phyloP scores from a whole-genome alignment of 2,888 invertebrate species.

The Sphaerophoria rueppellii region DNA sequence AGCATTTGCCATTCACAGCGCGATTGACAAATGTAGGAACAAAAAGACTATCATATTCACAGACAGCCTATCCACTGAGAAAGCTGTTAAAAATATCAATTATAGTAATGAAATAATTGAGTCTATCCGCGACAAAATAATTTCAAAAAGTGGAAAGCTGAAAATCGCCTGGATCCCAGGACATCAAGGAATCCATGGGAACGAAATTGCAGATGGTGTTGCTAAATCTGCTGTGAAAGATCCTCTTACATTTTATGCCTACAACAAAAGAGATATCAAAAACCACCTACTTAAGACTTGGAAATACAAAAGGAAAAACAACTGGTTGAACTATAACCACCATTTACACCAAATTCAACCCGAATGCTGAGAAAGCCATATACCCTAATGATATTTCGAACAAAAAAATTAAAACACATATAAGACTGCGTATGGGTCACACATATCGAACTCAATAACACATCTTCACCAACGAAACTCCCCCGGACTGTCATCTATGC shows the following conservation, averaged over 20 bases:
- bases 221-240: slow-evolving; percentile 35
- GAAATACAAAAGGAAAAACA: slow-evolving; percentile 29
- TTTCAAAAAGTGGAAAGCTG: background rate
- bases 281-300: slow-evolving; percentile 16
- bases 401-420: slow-evolving; percentile 33
- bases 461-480: slow-evolving; percentile 26
- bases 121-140: slow-evolving; percentile 20
- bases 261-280: slow-evolving; percentile 28
- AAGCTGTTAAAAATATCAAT: slow-evolving; percentile 32
- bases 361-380: slow-evolving; percentile 4
- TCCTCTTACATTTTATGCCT: slow-evolving; percentile 13
- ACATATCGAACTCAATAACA: slow-evolving; percentile 20
- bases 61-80: slow-evolving; percentile 43
- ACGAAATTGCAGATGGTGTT: slow-evolving; percentile 17
- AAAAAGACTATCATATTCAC: slow-evolving; percentile 43
- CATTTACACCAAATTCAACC: slow-evolving; percentile 23
- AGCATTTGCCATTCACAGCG: slow-evolving; percentile 44
- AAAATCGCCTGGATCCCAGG: slow-evolving; percentile 24
- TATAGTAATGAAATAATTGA: slow-evolving; percentile 13
- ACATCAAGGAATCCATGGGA: slow-evolving; percentile 26
- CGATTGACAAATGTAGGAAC: slow-evolving; percentile 13
- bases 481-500: background rate
- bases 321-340: slow-evolving; percentile 27
- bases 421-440: slow-evolving; percentile 23
- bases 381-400: slow-evolving; percentile 1